Base-by-base conservation (phyloP, 1,140 invertebrate species). In the Drosophila lacteicornis region DNA sequence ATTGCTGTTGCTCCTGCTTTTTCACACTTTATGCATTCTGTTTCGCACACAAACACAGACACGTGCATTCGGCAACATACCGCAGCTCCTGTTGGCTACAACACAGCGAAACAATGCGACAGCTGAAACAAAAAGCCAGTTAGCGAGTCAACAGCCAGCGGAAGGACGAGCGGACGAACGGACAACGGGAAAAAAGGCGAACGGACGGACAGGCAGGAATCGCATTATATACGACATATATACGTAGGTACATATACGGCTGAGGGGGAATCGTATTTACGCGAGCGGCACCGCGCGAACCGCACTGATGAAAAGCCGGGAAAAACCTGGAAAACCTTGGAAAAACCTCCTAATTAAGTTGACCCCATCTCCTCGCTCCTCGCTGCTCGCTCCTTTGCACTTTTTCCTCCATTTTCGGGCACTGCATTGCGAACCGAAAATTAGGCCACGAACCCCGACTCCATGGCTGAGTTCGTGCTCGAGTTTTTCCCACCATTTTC, bases 321-420 rank as follows among this genome's bases (percentile, higher is more conserved):
- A 43, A 63, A 62, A 55, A 25, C 60, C 60, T 27, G 22, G 49
- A 43, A 63, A 62, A 55, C n/a, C 60, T 49, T 27, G 22, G 49
- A 82, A 84, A 84, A 90, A 71, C 70, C 70, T 66, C 59, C 84
- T 88, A 88, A 88, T 88, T 88, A 88, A 90, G 81, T 81, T 75
- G 68, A 42, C 45, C n/a, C 36, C 40, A 53, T n/a, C 42, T 50
- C 33, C 60, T 13, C 53, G 19, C 42, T 50, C 33, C 60, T 13
- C 53, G 36, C 8, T 33, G 0, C 47, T 30, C 22, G 19, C 17
- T 30, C 36, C 33, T 57, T 57, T 70, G 33, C 22, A 43, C 55
- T 71, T 62, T 60, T 71, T 49, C 45, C 36, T 36, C 11, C 58
- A 38, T 74, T 63, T 75, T 75, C 40, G 49, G 65, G 65, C 65